phyloP scores from a whole-genome alignment of 1,140 invertebrate species.

The Aphaenogaster ashmeadi region DNA sequence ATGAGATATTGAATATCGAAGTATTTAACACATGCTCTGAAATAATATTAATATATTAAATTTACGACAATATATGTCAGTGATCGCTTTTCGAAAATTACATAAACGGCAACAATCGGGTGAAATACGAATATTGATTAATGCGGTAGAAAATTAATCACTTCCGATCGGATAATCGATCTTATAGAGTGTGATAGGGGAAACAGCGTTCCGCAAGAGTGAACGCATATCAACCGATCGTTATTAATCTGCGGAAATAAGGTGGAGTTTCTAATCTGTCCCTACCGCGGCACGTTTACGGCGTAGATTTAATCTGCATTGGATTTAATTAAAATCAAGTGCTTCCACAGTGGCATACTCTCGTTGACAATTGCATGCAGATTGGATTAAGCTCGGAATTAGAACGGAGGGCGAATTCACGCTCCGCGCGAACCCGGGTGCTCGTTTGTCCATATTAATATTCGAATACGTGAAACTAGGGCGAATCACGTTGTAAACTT shows the following conservation, averaged over 20 bases:
- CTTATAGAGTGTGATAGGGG: neutral
- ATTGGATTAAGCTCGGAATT: slow-evolving; percentile 77
- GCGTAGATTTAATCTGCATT: slow-evolving; percentile 77
- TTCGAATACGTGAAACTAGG: slow-evolving; percentile 73
- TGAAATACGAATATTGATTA: neutral
- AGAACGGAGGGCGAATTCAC: slow-evolving; percentile 71
- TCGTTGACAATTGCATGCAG: slow-evolving; percentile 78
- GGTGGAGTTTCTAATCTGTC: slow-evolving; percentile 74
- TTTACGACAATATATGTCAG: neutral
- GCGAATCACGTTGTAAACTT: slow-evolving; percentile 55
- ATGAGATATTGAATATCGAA: slow-evolving; percentile 11
- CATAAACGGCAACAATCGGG: neutral
- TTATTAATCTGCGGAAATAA: slow-evolving; percentile 73
- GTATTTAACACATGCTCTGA: neutral
- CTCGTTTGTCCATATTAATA: slow-evolving; percentile 76
- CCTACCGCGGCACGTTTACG: slow-evolving; percentile 67
- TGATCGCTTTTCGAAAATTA: slow-evolving; percentile 9
- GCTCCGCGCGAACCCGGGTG: slow-evolving; percentile 57
- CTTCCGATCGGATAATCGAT: slow-evolving; percentile 24
- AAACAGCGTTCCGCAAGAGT: slow-evolving; percentile 9
- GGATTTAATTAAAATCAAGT: slow-evolving; percentile 78
- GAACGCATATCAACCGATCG: slow-evolving; percentile 66
- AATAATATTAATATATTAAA: slow-evolving; percentile 41
- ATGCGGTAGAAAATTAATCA: slow-evolving; percentile 36
- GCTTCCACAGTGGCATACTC: slow-evolving; percentile 66